phyloP scores from a whole-genome alignment of 2,113 vertebrate species.

The Synchiropus splendidus region DNA sequence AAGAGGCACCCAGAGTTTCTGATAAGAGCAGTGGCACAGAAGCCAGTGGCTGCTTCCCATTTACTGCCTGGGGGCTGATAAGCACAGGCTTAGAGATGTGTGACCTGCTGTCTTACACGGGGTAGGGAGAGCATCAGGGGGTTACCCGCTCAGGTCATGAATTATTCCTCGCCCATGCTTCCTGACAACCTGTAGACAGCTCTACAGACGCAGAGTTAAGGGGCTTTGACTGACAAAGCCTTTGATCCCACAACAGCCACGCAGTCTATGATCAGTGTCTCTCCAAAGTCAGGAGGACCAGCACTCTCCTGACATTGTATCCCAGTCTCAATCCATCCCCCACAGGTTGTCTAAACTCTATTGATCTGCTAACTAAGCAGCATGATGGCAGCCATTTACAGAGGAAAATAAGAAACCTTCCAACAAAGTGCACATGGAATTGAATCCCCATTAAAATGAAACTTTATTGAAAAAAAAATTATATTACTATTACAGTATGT shows the following conservation, averaged over 20 bases:
- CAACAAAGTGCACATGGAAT: too few relatives aligned
- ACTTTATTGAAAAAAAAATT: too few relatives aligned
- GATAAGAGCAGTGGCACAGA: not conserved
- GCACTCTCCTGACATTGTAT: constrained; percentile 22
- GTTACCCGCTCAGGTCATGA: constrained; percentile 40
- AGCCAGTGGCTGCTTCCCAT: constrained; percentile 6
- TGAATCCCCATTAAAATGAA: too few relatives aligned
- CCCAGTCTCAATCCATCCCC: constrained; percentile 8
- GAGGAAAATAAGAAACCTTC: too few relatives aligned
- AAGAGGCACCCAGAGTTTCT: constrained; percentile 16
- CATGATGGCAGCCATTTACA: too few relatives aligned
- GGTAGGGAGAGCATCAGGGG: constrained; percentile 27
- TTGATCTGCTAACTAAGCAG: not conserved
- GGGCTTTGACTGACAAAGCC: constrained; percentile 65
- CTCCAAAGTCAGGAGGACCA: constrained; percentile 23
- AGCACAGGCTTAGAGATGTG: constrained; percentile 29
- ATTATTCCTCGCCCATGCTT: constrained; percentile 50
- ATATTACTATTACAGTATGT: too few relatives aligned
- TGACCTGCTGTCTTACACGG: constrained; percentile 35
- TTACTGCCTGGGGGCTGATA: constrained; percentile 20
- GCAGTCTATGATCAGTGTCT: constrained; percentile 52
- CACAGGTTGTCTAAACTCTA: constrained; percentile 4
- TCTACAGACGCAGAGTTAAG: constrained; percentile 45
- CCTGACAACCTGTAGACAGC: constrained; percentile 40
- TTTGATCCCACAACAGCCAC: constrained; percentile 59